phyloP scores from a whole-genome alignment of 2,888 invertebrate species.

The Exocentrus adspersus region DNA sequence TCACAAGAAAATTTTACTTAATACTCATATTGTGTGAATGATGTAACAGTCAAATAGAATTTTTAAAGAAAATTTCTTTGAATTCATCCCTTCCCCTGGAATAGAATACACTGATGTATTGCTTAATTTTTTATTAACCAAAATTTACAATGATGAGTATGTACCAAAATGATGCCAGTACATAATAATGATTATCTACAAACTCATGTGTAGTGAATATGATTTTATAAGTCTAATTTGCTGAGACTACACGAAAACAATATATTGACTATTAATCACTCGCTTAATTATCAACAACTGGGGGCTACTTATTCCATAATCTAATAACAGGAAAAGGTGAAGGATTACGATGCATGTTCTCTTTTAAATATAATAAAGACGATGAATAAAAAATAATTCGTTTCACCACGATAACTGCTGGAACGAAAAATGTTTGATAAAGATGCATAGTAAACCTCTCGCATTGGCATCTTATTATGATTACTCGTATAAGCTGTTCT shows the following conservation, averaged over 20 bases:
- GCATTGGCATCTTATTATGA: neutral
- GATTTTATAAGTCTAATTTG: slow-evolving; percentile 38
- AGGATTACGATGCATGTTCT: neutral
- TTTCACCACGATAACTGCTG: neutral
- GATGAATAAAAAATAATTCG: neutral
- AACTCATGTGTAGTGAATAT: slow-evolving; percentile 43
- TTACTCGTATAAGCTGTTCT: slow-evolving; percentile 21
- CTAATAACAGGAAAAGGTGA: neutral
- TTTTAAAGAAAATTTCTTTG: slow-evolving; percentile 44
- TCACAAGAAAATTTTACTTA: slow-evolving; percentile 52
- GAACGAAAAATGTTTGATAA: neutral
- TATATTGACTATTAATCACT: slow-evolving; percentile 14
- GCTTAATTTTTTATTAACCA: slow-evolving; percentile 50
- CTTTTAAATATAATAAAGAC: neutral
- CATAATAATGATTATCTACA: slow-evolving; percentile 48
- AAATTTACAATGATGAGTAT: slow-evolving; percentile 50
- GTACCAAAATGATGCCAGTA: slow-evolving; percentile 42
- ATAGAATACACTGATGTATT: slow-evolving; percentile 12
- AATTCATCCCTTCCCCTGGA: too few species aligned
- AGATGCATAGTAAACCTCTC: neutral
- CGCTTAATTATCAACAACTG: neutral
- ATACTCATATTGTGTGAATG: slow-evolving; percentile 61
- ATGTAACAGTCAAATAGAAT: slow-evolving; percentile 56
- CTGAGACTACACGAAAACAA: slow-evolving; percentile 39
- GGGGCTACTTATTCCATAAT: neutral